Percentiles rank a stretch among this genome's conserved stretches.
phyloP scores from a whole-genome alignment of 2,797 vertebrate species.

The Gymnothorax reevesii region DNA sequence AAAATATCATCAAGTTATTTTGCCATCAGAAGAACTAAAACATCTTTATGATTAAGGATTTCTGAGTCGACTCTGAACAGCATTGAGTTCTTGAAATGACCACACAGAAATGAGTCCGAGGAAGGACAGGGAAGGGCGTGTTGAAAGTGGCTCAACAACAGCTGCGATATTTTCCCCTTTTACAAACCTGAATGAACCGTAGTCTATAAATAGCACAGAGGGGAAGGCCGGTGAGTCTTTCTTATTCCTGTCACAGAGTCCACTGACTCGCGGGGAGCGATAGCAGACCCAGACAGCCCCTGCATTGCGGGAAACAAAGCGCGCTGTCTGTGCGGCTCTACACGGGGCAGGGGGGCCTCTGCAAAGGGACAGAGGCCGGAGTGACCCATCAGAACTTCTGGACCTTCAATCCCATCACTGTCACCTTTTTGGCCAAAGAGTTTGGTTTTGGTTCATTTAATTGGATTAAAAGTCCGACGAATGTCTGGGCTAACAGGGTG shows the following conservation, averaged over 20 bases:
- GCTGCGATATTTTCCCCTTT: slow-evolving; percentile 3
- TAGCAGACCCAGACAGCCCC: slow-evolving; percentile 4
- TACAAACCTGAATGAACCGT: background rate
- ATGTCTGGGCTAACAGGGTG: background rate
- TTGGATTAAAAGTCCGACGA: background rate
- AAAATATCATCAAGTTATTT: background rate
- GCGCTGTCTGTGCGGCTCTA: background rate
- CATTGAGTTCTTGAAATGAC: background rate
- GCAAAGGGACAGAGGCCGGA: background rate
- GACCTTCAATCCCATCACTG: background rate
- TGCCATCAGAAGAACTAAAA: background rate
- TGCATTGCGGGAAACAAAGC: background rate
- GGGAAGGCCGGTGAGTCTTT: background rate
- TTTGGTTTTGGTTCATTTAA: background rate
- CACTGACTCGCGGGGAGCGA: background rate
- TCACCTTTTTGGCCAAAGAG: background rate
- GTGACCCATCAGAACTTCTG: background rate
- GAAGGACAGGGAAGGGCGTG: background rate
- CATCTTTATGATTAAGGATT: background rate
- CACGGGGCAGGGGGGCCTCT: background rate
- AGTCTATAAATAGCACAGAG: background rate
- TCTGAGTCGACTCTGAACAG: background rate
- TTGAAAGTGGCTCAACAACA: background rate
- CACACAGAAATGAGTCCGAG: background rate
- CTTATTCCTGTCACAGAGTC: slow-evolving; percentile 25